These are phyloP conservation scores for Listronotus bonariensis DNA, from an alignment of 1,140 invertebrate species.

Conservation along the genomic window DNA sequence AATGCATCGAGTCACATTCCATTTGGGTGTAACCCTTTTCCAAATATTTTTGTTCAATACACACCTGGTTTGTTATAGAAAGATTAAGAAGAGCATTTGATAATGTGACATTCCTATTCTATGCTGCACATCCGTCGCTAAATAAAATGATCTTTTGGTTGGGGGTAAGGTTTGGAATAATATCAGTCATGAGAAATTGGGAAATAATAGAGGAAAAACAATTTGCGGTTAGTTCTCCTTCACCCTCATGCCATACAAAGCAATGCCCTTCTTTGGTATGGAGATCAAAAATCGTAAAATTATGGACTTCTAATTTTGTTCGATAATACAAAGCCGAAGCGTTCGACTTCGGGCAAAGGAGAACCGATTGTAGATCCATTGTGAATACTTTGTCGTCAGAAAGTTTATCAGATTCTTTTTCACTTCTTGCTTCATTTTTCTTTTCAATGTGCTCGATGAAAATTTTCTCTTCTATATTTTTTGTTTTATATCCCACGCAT, in stretches of 20 bases:
- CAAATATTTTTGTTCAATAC: slow-evolving; percentile 38
- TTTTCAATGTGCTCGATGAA: background rate
- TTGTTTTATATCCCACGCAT: slow-evolving; percentile 6
- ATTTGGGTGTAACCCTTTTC: slow-evolving; percentile 52
- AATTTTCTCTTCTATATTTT: background rate
- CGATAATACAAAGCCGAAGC: slow-evolving; percentile 47
- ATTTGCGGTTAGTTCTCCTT: slow-evolving; percentile 42
- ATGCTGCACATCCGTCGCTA: slow-evolving; percentile 23
- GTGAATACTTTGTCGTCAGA: slow-evolving; percentile 16
- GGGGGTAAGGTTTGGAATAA: background rate
- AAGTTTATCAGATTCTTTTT: background rate
- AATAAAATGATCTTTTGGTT: slow-evolving; percentile 20
- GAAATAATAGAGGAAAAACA: slow-evolving; percentile 25
- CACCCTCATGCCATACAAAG: slow-evolving; percentile 50
- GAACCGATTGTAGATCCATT: slow-evolving; percentile 32
- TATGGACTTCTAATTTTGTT: slow-evolving; percentile 52
- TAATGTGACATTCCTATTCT: slow-evolving; percentile 14
- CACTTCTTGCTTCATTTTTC: slow-evolving; percentile 1
- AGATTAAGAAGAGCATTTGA: slow-evolving; percentile 4
- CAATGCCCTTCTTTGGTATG: slow-evolving; percentile 41
- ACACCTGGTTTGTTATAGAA: too few species aligned
- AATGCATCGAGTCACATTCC: slow-evolving; percentile 51
- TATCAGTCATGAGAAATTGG: slow-evolving; percentile 6
- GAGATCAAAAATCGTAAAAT: slow-evolving; percentile 52
- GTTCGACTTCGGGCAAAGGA: slow-evolving; percentile 32